Evolutionary conservation across 1,140 invertebrate genomes (phyloP).

Genomic region (Hermetia illucens): DNA sequence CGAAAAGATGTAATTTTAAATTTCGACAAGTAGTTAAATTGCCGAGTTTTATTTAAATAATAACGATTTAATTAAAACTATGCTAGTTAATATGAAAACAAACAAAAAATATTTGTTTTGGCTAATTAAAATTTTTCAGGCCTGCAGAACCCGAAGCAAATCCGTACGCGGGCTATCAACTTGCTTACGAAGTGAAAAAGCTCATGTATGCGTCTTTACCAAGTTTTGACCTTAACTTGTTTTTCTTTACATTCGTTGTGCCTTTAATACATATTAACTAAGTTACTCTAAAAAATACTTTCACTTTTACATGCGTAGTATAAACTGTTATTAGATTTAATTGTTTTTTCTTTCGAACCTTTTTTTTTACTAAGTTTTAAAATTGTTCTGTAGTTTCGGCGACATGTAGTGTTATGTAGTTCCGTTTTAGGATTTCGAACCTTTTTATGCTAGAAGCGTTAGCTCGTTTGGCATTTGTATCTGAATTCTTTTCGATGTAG

Average conservation of each 20-base stretch:
- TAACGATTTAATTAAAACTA: background rate
- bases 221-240: background rate
- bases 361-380: background rate
- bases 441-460: background rate
- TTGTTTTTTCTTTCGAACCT: background rate
- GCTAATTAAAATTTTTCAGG: conserved; percentile 42
- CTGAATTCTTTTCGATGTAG: background rate
- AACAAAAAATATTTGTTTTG: conserved; percentile 2
- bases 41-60: conserved; percentile 5
- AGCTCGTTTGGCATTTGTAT: background rate
- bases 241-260: background rate
- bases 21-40: no score
- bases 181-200: conserved; percentile 99
- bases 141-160: conserved; percentile 69
- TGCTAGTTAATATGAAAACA: no score
- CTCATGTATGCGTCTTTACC: conserved; percentile 82
- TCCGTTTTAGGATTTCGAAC: background rate
- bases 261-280: background rate
- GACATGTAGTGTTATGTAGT: background rate
- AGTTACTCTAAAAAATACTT: background rate
- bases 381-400: background rate
- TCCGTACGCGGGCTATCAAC: conserved; percentile 87
- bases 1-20: no score
- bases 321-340: background rate
- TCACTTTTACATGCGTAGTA: background rate